Conservation (phyloP, 1,140 invertebrate species). For the Drosophila auraria region DNA sequence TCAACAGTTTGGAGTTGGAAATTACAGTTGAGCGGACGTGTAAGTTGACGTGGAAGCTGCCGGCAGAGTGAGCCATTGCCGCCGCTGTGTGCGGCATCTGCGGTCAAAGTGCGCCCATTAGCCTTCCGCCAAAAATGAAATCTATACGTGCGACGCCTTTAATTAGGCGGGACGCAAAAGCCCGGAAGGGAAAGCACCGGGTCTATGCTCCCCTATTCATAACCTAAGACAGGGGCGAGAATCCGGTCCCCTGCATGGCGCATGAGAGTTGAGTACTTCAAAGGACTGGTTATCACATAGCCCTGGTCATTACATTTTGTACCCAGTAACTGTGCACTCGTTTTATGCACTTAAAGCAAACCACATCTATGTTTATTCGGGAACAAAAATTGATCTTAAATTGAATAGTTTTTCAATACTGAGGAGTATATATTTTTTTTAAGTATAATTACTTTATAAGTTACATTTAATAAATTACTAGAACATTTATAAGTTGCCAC, state of each 20-base stretch:
- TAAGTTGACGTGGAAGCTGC: conserved; percentile 16
- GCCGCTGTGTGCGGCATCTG: conserved; percentile 52
- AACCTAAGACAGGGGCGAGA: background rate
- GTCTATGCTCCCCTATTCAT: background rate
- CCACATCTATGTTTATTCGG: accelerated
- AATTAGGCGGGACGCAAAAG: conserved; percentile 59
- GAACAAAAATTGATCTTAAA: background rate
- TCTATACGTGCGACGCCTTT: conserved; percentile 77
- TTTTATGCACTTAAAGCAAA: background rate
- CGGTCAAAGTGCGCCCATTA: conserved; percentile 72
- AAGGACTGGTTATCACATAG: conserved; percentile 68
- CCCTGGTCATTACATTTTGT: conserved; percentile 7
- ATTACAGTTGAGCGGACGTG: conserved; percentile 51
- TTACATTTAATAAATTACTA: too few species aligned
- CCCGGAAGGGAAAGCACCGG: conserved; percentile 14
- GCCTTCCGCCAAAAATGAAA: conserved; percentile 75
- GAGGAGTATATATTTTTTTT: too few species aligned
- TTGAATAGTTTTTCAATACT: too few species aligned
- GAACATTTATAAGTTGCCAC: too few species aligned
- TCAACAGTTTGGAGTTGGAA: conserved; percentile 70
- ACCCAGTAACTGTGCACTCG: background rate
- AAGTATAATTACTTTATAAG: too few species aligned
- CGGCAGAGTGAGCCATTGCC: conserved; percentile 11
- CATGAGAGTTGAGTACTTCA: conserved; percentile 54
- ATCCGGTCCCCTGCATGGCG: conserved; percentile 13